These are phyloP conservation scores for Stenchaetothrips biformis DNA, from an alignment of 2,888 invertebrate species.

Conservation along the genomic window DNA sequence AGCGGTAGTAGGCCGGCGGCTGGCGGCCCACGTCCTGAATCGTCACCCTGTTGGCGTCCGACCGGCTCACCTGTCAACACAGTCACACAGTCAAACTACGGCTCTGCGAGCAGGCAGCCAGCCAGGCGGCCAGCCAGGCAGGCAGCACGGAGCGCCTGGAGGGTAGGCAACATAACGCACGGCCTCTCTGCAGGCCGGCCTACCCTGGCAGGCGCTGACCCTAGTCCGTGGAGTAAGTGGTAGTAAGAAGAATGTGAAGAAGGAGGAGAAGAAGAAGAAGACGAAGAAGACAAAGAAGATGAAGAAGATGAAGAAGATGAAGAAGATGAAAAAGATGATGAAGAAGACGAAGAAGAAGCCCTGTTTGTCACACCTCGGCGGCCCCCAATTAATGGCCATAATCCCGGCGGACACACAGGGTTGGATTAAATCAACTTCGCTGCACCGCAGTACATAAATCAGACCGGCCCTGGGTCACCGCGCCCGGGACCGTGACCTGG, in stretches of 20 bases:
- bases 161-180: too few relatives aligned
- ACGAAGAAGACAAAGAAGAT: constrained; percentile 46
- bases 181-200: too few relatives aligned
- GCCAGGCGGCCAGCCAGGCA: too few relatives aligned
- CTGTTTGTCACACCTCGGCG: neutral
- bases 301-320: constrained; percentile 41
- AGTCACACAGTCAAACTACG: too few relatives aligned
- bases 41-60: neutral
- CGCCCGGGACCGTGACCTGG: neutral
- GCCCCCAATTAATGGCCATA: constrained; percentile 4
- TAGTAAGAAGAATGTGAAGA: constrained; percentile 42
- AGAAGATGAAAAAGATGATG: constrained; percentile 44
- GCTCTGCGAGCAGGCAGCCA: too few relatives aligned
- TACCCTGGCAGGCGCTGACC: too few relatives aligned
- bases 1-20: constrained; percentile 10
- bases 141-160: too few relatives aligned
- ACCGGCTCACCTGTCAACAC: constrained; percentile 11
- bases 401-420: neutral
- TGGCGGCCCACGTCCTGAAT: neutral
- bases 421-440: constrained; percentile 2
- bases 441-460: constrained; percentile 12
- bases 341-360: constrained; percentile 39
- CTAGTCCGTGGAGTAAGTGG: too few relatives aligned
- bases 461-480: neutral
- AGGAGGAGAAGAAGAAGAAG: constrained; percentile 48